phyloP scores from a whole-genome alignment of 2,888 invertebrate species.

The Rotaria sp. region DNA sequence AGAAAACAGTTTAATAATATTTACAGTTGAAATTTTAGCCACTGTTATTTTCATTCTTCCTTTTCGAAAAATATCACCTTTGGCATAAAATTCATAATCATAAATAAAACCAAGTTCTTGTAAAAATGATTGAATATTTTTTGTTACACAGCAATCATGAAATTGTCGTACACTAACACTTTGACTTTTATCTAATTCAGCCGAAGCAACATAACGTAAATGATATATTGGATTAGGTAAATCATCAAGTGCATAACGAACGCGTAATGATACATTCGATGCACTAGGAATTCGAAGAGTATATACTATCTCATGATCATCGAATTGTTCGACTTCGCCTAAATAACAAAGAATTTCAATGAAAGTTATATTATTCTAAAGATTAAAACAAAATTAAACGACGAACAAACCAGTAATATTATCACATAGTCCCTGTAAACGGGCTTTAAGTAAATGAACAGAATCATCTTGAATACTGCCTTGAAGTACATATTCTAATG shows the following conservation, averaged over 20 bases:
- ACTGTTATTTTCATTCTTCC: conserved; percentile 94
- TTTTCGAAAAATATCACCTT: conserved; percentile 88
- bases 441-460: conserved; percentile 78
- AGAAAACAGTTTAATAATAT: conserved; percentile 33
- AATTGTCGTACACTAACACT: conserved; percentile 83
- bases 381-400: too few relatives aligned
- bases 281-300: conserved; percentile 46
- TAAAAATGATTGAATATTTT: conserved; percentile 79
- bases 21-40: conserved; percentile 76
- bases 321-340: conserved; percentile 78
- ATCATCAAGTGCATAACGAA: conserved; percentile 75
- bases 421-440: conserved; percentile 84
- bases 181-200: conserved; percentile 76
- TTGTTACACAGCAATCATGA: conserved; percentile 82
- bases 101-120: conserved; percentile 73
- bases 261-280: conserved; percentile 63
- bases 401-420: conserved; percentile 46
- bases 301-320: conserved; percentile 78
- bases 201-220: conserved; percentile 80
- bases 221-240: conserved; percentile 72
- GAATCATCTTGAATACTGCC: conserved; percentile 84
- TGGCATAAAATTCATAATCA: conserved; percentile 85
- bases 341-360: conserved; percentile 49
- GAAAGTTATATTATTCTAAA: too few relatives aligned
- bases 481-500: conserved; percentile 83